Evolutionary conservation across 2,888 invertebrate genomes (phyloP), one percentile per base, ranked within the genome.

Genomic region (Leucophenga maculata): DNA sequence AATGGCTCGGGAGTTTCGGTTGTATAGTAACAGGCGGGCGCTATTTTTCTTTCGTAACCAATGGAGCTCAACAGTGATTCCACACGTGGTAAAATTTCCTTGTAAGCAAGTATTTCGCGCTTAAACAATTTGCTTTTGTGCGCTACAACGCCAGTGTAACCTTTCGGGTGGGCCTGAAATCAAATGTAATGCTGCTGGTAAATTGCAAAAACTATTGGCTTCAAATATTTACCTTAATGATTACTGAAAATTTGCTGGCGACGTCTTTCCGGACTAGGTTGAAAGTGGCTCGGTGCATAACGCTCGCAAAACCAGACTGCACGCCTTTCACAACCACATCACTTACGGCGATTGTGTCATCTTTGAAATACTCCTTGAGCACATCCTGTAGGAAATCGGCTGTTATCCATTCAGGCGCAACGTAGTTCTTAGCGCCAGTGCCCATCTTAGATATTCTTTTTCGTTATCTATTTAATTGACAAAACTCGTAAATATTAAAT

Each of bases 1-100:
- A 89, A 84, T 0, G 87, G 87, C 57, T 87, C 83, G 1, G 89
- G 89, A 20, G 83, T 80, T 73, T 86, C 86, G 22, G 87, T 87
- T 14, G 88, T 86, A 32, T 87, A 86, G 57, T 86, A 87, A 59
- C 88, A 89, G 11, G 79, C 83, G 6, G 88, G 88, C 0, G 88
- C 85, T 32, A 89, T 84, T 74, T 88, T 85, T 0, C 84, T 81
- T 13, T 74, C 78, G 68, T 88, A 88, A 3, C 85, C 86, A 66
- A 88, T 84, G 0, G 85, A 81, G 2, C 84, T 82, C 1, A 88
- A 77, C 6, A 88, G 72, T 2, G 80, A 80, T 48, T 87, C 82
- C 2, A 88, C 79, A 32, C 86, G 76, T 0, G 87, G 88, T 6
- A 88, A 55, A 31, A 88, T 84, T 70, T 88, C 85, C 70, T 84